Conservation (phyloP, 2,113 vertebrate species). For the Raja brachyura region DNA sequence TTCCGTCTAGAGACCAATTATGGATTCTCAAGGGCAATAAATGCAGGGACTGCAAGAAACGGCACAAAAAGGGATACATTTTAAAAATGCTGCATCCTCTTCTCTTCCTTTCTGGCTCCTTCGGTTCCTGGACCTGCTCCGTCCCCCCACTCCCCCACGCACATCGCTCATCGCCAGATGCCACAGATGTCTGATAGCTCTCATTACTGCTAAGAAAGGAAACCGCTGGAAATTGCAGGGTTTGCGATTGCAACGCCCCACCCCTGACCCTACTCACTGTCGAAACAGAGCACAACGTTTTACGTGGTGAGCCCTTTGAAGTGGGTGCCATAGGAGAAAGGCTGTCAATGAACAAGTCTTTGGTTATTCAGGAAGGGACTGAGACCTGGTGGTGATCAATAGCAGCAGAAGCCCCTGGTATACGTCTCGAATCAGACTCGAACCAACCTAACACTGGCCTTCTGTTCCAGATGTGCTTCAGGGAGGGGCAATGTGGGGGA, state of each 20-base stretch:
- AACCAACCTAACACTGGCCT: not conserved
- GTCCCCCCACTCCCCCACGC: not conserved
- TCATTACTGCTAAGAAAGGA: conserved; percentile 7
- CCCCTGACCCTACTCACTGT: not conserved
- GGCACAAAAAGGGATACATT: no score
- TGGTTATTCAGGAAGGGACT: not conserved
- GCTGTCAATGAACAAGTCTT: not conserved
- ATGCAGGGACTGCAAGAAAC: no score
- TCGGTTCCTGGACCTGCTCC: no score
- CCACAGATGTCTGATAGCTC: not conserved
- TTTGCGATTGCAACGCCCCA: not conserved
- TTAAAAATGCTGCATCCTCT: no score
- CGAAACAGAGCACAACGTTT: not conserved
- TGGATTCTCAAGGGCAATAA: no score
- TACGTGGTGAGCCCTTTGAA: not conserved
- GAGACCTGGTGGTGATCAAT: not conserved
- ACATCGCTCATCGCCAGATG: not conserved
- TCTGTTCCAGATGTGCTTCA: not conserved
- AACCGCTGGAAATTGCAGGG: not conserved
- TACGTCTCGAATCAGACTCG: not conserved
- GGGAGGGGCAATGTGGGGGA: not conserved
- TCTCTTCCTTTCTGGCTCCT: no score
- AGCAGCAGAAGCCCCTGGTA: not conserved
- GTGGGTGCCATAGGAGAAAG: not conserved
- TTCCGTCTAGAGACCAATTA: no score